Conservation (phyloP, 2,888 invertebrate genomes). For the Lasioglossum vierecki region DNA sequence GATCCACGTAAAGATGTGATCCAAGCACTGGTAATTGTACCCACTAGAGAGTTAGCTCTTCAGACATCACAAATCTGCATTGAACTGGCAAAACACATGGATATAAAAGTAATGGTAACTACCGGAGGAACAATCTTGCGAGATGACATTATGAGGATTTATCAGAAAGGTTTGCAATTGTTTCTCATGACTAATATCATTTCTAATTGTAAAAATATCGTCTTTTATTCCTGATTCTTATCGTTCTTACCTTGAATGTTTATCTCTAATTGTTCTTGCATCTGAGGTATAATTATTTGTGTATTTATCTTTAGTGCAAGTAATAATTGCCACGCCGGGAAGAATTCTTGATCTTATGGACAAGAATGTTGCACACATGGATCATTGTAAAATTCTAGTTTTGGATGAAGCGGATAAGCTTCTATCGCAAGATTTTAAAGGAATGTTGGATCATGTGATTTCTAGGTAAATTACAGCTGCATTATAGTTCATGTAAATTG, state of each 20-base stretch:
- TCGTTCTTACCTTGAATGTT: not conserved
- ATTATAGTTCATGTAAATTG: not conserved
- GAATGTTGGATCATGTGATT: conserved; percentile 99
- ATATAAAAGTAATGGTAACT: conserved; percentile 99
- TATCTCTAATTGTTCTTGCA: not conserved
- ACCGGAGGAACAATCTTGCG: conserved; percentile 99
- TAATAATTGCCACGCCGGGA: conserved; percentile 99
- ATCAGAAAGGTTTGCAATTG: conserved; percentile 93
- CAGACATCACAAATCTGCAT: conserved; percentile 99
- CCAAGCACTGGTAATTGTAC: conserved; percentile 99
- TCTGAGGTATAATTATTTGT: not conserved
- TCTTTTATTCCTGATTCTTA: not conserved
- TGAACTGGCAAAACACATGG: conserved; percentile 98
- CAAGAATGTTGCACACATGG: conserved; percentile 97
- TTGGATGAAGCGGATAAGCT: conserved; percentile 99
- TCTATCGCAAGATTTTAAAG: conserved; percentile 99
- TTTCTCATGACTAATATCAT: not conserved
- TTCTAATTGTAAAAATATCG: not conserved
- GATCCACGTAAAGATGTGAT: conserved; percentile 95
- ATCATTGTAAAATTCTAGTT: conserved; percentile 97
- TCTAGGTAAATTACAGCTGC: conserved; percentile 84
- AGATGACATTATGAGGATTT: conserved; percentile 99
- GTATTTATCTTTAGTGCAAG: conserved; percentile 90
- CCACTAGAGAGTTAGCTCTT: conserved; percentile 98
- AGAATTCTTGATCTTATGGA: conserved; percentile 99